phyloP scores from a whole-genome alignment of 2,888 invertebrate genomes.

The Polymixis lichenea region DNA sequence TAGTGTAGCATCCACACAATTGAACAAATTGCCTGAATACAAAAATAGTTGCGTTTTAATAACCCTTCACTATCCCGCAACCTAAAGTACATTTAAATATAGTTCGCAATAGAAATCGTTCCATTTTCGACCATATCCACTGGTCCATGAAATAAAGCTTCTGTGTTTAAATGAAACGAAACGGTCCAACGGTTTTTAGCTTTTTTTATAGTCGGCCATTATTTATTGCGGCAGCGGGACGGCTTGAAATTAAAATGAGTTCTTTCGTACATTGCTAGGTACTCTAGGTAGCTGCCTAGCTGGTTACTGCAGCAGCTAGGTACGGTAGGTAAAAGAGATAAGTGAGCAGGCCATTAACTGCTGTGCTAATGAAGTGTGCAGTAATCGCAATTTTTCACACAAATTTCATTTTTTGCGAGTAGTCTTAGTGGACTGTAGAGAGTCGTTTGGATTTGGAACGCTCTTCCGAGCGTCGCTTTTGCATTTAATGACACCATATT shows the following conservation, averaged over 20 bases:
- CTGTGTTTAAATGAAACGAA: constrained; percentile 83
- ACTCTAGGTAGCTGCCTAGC: constrained; percentile 8
- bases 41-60: constrained; percentile 35
- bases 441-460: not conserved
- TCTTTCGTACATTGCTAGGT: constrained; percentile 41
- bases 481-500: not conserved
- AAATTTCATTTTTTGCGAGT: constrained; percentile 12
- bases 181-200: constrained; percentile 72
- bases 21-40: constrained; percentile 20
- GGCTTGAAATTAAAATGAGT: constrained; percentile 66
- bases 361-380: constrained; percentile 26
- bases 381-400: not conserved
- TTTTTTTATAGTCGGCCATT: constrained; percentile 73
- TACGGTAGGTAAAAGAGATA: constrained; percentile 34
- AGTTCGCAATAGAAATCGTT: constrained; percentile 66
- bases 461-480: not conserved
- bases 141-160: constrained; percentile 80
- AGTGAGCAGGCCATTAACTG: constrained; percentile 22
- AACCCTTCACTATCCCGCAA: constrained; percentile 18
- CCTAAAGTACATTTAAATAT: constrained; percentile 49
- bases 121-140: constrained; percentile 68
- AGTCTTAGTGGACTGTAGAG: not conserved
- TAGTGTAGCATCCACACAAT: constrained; percentile 9
- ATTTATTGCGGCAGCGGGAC: constrained; percentile 71
- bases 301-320: constrained; percentile 1